Conservation (phyloP, 2,888 invertebrate species). For the Acleris emargana region DNA sequence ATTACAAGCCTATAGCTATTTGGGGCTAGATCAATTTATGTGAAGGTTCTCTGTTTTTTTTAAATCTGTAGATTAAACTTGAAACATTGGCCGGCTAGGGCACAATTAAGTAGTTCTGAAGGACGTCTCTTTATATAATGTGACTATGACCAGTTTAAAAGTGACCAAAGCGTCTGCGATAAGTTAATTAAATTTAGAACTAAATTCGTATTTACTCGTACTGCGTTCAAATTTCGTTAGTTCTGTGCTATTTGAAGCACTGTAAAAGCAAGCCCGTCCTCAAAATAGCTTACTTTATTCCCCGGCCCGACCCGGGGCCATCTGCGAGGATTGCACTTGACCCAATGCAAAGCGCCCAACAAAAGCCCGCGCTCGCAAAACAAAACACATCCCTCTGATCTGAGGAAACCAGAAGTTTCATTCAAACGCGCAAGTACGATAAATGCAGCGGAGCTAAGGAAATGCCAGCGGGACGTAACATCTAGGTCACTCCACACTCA, state of each 20-base stretch:
- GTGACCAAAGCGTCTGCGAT: not conserved
- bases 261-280: conserved; percentile 33
- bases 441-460: conserved; percentile 41
- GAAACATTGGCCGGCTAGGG: no score
- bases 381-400: conserved; percentile 48
- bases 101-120: no score
- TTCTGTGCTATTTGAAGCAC: conserved; percentile 7
- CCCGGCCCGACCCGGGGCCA: conserved; percentile 52
- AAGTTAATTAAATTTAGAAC: not conserved
- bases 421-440: conserved; percentile 42
- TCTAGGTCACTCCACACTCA: conserved; percentile 52
- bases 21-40: no score
- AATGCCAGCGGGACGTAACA: conserved; percentile 44
- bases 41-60: no score
- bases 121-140: no score
- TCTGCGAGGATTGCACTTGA: conserved; percentile 72
- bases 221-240: not conserved
- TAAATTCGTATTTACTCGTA: not conserved
- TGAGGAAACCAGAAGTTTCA: conserved; percentile 48
- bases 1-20: no score
- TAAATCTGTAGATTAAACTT: no score
- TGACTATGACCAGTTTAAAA: no score
- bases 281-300: conserved; percentile 52
- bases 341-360: conserved; percentile 68
- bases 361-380: conserved; percentile 56